Base-by-base conservation (phyloP, 2,797 vertebrate genomes). In the Ptychobarbus kaznakovi region DNA sequence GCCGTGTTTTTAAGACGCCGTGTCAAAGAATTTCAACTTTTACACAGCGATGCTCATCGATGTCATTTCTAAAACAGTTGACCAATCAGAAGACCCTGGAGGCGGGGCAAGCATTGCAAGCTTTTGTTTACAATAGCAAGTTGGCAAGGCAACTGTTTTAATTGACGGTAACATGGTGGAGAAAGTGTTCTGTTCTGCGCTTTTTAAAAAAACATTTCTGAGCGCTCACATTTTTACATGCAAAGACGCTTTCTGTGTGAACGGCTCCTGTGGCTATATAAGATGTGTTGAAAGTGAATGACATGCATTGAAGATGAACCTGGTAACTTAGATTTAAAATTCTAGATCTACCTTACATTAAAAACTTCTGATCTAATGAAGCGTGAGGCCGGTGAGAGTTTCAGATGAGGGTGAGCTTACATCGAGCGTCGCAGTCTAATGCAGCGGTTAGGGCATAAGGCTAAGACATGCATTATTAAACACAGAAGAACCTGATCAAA, bases 381-480 rank as follows among this genome's bases (percentile, higher is more conserved):
- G 44, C 12, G 1, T 85, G 84, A 87, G 83, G 75, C 58, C 40
- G 8, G 42, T 72, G 80, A 89, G 86, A 28, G 68, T 16, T 42
- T 69, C 56, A 75, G 83, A 58, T 58, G 66, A 82, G 81, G 61
- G 65, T 73, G 84, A 87, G 84, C 86, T 86, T 87, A 87, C 86
- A 74, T 87, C 80, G 83, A 83, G 83, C 77, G 51, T 65, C 7
- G 16, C 75, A 78, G 74, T 81, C 81, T 83, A 86, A 86, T 73
- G 82, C 85, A 86, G 53, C 78, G 12, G 82, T 88, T 86, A 87
- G 87, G 63, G 76, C 79, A 73, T 69, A 81, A 76, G 83, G 81
- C 83, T 88, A 80, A 87, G 81, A 76, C 83, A 85, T 86, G 86
- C 84, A 88, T 90, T 88, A 88, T 90, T 87, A 88, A 90, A 82